These are phyloP conservation scores for Pseudomyrmex pallidus DNA, from an alignment of 1,140 invertebrate genomes.

Conservation along the genomic window DNA sequence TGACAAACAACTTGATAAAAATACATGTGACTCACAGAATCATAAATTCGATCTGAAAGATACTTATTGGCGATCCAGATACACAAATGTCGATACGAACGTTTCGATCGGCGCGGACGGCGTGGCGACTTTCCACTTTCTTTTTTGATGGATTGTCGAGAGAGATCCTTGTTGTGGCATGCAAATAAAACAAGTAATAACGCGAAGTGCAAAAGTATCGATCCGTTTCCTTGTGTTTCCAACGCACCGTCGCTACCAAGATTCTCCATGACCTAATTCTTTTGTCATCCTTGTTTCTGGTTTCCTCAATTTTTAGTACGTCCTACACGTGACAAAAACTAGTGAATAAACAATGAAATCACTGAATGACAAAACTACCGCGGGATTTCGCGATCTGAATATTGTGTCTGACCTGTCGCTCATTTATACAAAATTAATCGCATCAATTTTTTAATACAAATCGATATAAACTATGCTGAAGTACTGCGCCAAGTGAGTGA, in stretches of 20 bases:
- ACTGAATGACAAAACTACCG: not conserved
- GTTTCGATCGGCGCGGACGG: not conserved
- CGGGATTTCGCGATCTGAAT: too few relatives aligned
- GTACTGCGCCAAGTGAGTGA: not conserved
- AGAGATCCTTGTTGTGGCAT: too few relatives aligned
- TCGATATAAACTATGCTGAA: not conserved
- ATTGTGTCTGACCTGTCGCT: too few relatives aligned
- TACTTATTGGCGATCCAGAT: not conserved
- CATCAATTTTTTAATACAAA: not conserved
- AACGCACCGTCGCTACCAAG: not conserved
- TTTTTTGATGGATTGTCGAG: too few relatives aligned
- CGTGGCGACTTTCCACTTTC: not conserved
- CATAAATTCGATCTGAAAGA: not conserved
- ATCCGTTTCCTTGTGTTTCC: not conserved
- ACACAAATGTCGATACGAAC: too few relatives aligned
- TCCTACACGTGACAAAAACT: not conserved
- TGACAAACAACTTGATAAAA: slow-evolving; percentile 22
- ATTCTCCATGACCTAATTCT: not conserved
- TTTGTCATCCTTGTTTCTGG: not conserved
- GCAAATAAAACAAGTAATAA: slow-evolving; percentile 16
- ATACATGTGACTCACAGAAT: not conserved
- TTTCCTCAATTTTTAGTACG: not conserved
- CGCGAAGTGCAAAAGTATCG: slow-evolving; percentile 33
- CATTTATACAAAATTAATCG: not conserved
- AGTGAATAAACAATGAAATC: not conserved